Evolutionary conservation across 2,797 vertebrate genomes (phyloP).

Genomic region (Myotis findleyi): DNA sequence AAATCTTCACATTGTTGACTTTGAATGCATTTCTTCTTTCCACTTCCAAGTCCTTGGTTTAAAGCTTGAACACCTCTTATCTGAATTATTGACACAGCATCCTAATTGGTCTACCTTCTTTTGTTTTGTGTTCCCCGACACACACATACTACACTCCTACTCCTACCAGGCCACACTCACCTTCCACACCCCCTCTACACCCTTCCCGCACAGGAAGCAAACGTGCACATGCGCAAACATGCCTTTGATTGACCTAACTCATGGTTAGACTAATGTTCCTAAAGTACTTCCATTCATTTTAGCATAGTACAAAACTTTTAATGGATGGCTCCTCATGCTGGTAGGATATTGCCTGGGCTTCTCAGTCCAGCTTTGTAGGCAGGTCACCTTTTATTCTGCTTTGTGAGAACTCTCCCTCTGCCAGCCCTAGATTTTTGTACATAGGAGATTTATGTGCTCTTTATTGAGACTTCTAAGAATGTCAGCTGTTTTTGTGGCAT

Average conservation of each 20-base stretch:
- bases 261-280: background rate
- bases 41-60: background rate
- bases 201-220: background rate
- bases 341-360: background rate
- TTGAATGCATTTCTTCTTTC: background rate
- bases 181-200: no score
- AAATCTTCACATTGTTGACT: background rate
- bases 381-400: background rate
- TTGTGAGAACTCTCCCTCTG: background rate
- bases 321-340: background rate
- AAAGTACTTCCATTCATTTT: constrained; percentile 9
- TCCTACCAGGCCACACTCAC: background rate
- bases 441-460: background rate
- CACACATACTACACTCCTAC: no score
- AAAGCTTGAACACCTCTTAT: background rate
- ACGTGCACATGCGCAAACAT: background rate
- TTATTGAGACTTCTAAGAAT: background rate
- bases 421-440: background rate
- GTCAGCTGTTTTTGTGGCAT: background rate
- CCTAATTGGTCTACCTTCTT: background rate
- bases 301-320: background rate
- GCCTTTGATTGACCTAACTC: background rate
- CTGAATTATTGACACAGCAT: background rate
- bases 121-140: background rate
- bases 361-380: background rate